Conservation (phyloP, 2,888 invertebrate genomes). For the Tridacna gigas region DNA sequence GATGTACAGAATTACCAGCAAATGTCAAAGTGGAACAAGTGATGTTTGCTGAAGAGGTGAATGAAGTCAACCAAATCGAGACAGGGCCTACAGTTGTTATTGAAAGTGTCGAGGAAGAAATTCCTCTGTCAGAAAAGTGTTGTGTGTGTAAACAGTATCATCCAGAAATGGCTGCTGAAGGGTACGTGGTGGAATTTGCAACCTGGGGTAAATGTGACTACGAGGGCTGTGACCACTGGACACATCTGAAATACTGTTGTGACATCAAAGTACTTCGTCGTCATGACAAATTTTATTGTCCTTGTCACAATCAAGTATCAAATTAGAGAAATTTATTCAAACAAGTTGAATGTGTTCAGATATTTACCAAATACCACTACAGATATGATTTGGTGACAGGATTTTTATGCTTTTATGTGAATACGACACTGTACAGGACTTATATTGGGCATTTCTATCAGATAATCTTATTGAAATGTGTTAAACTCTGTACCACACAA, state of each 20-base stretch:
- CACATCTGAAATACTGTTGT: constrained; percentile 63
- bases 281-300: constrained; percentile 63
- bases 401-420: too few species aligned
- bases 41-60: constrained; percentile 48
- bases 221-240: constrained; percentile 61
- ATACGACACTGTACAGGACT: too few species aligned
- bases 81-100: constrained; percentile 56
- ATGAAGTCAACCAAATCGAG: constrained; percentile 38
- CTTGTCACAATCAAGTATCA: constrained; percentile 56
- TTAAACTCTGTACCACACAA: too few species aligned
- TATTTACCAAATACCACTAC: too few species aligned
- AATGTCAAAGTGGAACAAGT: constrained; percentile 45
- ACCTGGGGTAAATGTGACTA: constrained; percentile 66
- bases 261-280: constrained; percentile 59
- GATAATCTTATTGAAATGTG: too few species aligned
- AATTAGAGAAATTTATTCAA: neutral
- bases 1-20: neutral
- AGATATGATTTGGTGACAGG: too few species aligned
- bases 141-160: constrained; percentile 64
- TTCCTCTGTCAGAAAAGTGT: constrained; percentile 57
- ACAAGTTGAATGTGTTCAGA: too few species aligned
- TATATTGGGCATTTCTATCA: too few species aligned
- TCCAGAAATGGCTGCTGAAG: constrained; percentile 53
- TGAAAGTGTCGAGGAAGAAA: constrained; percentile 61
- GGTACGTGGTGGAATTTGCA: constrained; percentile 64